Evolutionary conservation across 2,888 invertebrate species (phyloP).

Genomic region (Cerastis leucographa): DNA sequence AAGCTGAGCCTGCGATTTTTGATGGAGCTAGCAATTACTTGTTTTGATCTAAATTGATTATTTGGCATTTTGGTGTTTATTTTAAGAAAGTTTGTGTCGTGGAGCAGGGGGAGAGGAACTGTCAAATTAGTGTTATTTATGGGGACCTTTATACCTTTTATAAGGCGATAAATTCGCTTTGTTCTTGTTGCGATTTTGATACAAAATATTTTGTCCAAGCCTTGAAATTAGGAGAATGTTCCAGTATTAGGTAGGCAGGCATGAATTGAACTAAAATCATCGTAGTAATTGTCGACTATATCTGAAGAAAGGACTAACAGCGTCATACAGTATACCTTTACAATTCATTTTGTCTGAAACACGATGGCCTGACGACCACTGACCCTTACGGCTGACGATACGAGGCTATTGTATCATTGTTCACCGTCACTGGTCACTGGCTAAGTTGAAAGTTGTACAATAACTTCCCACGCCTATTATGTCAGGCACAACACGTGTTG

Average conservation of each 20-base stretch:
- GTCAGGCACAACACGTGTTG: constrained; percentile 3
- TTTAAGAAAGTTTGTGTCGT: constrained; percentile 14
- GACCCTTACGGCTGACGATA: constrained; percentile 2
- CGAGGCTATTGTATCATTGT: constrained; percentile 30
- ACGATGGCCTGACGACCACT: not conserved
- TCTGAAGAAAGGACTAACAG: not conserved
- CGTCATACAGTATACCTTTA: constrained; percentile 19
- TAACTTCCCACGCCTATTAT: constrained; percentile 32
- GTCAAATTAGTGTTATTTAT: constrained; percentile 8
- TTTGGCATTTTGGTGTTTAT: constrained; percentile 31
- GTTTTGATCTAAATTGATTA: constrained; percentile 43
- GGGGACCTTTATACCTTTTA: not conserved
- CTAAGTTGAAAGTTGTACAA: constrained; percentile 35
- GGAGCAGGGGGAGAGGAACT: not conserved
- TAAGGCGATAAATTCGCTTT: not conserved
- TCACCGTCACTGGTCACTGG: constrained; percentile 20
- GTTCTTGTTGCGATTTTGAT: not conserved
- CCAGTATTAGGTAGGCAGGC: not conserved
- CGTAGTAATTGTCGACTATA: not conserved
- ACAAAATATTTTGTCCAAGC: not conserved
- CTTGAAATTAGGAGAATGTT: not conserved
- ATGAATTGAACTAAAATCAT: not conserved
- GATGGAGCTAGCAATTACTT: constrained; percentile 52
- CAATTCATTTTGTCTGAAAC: constrained; percentile 19
- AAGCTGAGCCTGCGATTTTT: constrained; percentile 62